These are phyloP conservation scores for Hippocampus comes DNA, from an alignment of 2,113 vertebrate genomes.

Conservation along the genomic window DNA sequence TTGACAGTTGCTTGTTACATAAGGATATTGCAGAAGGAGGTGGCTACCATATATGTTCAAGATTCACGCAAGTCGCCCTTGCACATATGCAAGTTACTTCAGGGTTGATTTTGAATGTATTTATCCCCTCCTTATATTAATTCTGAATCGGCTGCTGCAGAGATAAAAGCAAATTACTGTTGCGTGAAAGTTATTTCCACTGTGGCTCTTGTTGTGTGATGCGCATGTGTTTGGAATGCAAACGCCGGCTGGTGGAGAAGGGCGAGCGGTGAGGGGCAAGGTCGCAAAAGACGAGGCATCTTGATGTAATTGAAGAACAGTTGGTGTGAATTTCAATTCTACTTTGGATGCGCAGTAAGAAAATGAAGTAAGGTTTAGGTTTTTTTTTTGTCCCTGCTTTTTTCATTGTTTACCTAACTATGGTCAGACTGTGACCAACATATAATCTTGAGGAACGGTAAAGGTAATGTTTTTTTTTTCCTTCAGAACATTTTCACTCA, in stretches of 20 bases:
- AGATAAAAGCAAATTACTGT: slow-evolving; percentile 41
- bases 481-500: too few relatives aligned
- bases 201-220: slow-evolving; percentile 20
- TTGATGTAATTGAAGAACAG: slow-evolving; percentile 16
- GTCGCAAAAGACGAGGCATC: neutral
- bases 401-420: slow-evolving; percentile 15
- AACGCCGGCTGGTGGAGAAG: slow-evolving; percentile 18
- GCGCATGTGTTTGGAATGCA: slow-evolving; percentile 19
- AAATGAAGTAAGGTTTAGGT: neutral
- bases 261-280: neutral
- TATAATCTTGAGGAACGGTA: too few relatives aligned
- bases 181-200: slow-evolving; percentile 26
- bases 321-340: slow-evolving; percentile 10
- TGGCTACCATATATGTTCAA: slow-evolving; percentile 5
- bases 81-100: slow-evolving; percentile 19
- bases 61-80: slow-evolving; percentile 1
- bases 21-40: neutral
- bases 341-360: neutral
- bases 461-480: too few relatives aligned
- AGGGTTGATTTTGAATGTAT: slow-evolving; percentile 36
- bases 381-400: neutral
- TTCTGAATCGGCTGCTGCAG: slow-evolving; percentile 11
- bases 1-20: slow-evolving; percentile 23
- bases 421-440: neutral
- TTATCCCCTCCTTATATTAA: slow-evolving; percentile 23